phyloP scores from a whole-genome alignment of 2,888 invertebrate species.

The Diabrotica balteata region DNA sequence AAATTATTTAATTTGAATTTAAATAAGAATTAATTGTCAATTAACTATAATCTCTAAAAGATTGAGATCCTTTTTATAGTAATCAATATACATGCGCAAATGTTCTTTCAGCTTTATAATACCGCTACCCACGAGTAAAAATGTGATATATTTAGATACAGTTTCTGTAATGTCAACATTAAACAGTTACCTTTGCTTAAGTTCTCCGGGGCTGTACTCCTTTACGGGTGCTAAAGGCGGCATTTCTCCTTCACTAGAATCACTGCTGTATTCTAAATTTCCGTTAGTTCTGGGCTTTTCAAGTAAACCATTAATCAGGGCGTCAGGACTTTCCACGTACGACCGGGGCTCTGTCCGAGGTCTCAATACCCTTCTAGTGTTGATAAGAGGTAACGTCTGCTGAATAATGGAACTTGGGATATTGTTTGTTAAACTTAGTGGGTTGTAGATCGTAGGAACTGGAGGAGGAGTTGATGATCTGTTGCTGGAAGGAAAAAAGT shows the following conservation, averaged over 20 bases:
- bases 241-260: constrained; percentile 73
- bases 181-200: constrained; percentile 55
- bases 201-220: constrained; percentile 60
- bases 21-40: too few species aligned
- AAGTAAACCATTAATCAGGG: constrained; percentile 55
- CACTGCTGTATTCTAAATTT: constrained; percentile 65
- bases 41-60: too few species aligned
- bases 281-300: constrained; percentile 62
- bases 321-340: constrained; percentile 81
- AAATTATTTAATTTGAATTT: too few species aligned
- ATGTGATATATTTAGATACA: too few species aligned
- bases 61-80: too few species aligned
- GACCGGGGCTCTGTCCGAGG: constrained; percentile 85
- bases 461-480: constrained; percentile 29
- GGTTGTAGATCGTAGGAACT: constrained; percentile 26
- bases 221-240: constrained; percentile 77
- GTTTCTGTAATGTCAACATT: too few species aligned
- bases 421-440: constrained; percentile 15
- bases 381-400: constrained; percentile 43
- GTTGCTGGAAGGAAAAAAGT: constrained; percentile 23
- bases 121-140: too few species aligned
- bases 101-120: too few species aligned
- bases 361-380: constrained; percentile 73
- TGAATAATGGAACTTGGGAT: constrained; percentile 10
- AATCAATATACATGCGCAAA: too few species aligned